These are phyloP conservation scores for Bombus turneri DNA, from an alignment of 1,140 invertebrate genomes.

Conservation along the genomic window DNA sequence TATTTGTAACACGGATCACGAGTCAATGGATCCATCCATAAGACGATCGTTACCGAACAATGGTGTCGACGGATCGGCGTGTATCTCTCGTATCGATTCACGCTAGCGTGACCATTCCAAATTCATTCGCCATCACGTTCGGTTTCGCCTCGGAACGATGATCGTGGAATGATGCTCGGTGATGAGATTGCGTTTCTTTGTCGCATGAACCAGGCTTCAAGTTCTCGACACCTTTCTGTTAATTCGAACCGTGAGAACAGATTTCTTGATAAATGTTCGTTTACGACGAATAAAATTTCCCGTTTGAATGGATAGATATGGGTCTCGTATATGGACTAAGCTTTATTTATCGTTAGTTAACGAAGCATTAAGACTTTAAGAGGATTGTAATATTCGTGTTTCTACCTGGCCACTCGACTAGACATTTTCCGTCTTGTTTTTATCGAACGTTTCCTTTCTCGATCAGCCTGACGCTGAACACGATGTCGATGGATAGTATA, in stretches of 20 bases:
- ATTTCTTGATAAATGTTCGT: not conserved
- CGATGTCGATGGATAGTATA: not conserved
- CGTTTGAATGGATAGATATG: not conserved
- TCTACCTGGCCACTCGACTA: not conserved
- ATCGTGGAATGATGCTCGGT: conserved; percentile 29
- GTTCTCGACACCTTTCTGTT: not conserved
- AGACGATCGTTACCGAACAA: not conserved
- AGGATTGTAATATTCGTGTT: conserved; percentile 13
- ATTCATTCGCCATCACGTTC: conserved; percentile 35
- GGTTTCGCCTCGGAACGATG: conserved; percentile 3
- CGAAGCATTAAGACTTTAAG: not conserved
- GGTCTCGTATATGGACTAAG: not conserved
- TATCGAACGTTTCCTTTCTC: conserved; percentile 11
- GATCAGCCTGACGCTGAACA: not conserved
- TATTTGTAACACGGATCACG: conserved; percentile 14
- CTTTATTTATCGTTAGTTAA: not conserved
- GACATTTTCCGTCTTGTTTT: conserved; percentile 6
- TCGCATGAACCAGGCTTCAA: conserved; percentile 16
- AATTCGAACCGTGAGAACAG: conserved; percentile 40
- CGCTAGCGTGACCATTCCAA: conserved; percentile 39
- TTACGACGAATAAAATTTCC: not conserved
- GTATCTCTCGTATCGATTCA: not conserved
- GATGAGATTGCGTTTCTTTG: conserved; percentile 32
- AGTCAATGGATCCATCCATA: conserved; percentile 1
- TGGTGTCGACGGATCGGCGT: not conserved